Base-by-base conservation (phyloP, 2,888 invertebrate genomes). In the Charanyca ferruginea region DNA sequence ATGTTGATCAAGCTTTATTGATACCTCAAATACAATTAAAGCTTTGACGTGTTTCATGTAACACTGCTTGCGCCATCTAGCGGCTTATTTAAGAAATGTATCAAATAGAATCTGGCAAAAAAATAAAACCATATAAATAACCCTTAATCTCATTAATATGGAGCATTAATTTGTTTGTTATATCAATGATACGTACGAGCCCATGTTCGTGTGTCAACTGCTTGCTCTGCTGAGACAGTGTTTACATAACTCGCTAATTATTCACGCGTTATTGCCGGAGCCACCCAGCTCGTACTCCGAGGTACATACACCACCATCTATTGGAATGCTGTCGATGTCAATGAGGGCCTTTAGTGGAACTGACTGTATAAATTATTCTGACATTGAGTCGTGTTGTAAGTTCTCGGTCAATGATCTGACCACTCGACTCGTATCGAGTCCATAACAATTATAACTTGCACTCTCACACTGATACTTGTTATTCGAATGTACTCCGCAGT, bases 291-390 rank as follows among this genome's bases (percentile, higher is more conserved):
- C 4, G n/a, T 20, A 58, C 57, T 60, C 32, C 48, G 47, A 62
- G 1, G 48, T 63, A 60, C 35, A 45, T 47, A n/a, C 22, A n/a
- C 16, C 22, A 48, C 20, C 49, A n/a, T 47, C 32, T 25, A 55
- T 70, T 61, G 58, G 47, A 57, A 73, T 73, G 61, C 55, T 35
- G n/a, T 70, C 35, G 49, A 69, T 47, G 48, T 60, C 66, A 65
- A 61, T 58, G 52, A 65, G 44, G 35, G 8, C 41, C 22, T 58
- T 48, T 65, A 71, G 57, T 77, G 53, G 53, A 38, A 32, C 18
- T 63, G 64, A 62, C 62, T 77, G 67, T 48, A 61, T 75, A 57
- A 68, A 72, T 69, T 61, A 67, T 20, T 74, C 13, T 70, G 77
- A 57, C 77, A 77, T 71, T 79, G 70, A 67, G 25, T 18, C 5